Conservation (phyloP, 2,888 invertebrate genomes). For the Petrophora chlorosata region DNA sequence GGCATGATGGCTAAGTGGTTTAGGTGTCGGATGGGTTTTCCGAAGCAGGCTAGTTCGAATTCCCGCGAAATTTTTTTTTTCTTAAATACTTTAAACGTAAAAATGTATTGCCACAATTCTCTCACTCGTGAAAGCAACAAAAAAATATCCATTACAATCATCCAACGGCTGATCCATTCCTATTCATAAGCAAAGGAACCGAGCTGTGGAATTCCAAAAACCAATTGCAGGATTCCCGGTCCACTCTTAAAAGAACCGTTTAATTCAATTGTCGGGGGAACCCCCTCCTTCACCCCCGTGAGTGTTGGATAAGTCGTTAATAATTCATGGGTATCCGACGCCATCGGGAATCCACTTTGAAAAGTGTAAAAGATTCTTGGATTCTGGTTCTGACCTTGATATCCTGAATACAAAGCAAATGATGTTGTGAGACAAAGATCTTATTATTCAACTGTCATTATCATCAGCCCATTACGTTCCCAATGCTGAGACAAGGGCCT, state of each 20-base stretch:
- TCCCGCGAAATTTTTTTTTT: too few relatives aligned
- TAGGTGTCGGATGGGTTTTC: too few relatives aligned
- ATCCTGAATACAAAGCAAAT: background rate
- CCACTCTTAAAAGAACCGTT: constrained; percentile 41
- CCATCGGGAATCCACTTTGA: constrained; percentile 37
- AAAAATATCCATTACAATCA: constrained; percentile 5
- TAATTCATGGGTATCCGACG: constrained; percentile 44
- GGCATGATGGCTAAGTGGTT: too few relatives aligned
- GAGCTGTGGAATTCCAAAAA: constrained; percentile 16
- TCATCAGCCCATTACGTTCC: too few relatives aligned
- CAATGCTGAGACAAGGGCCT: too few relatives aligned
- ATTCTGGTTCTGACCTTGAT: background rate
- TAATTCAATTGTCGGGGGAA: constrained; percentile 49
- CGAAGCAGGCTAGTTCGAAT: too few relatives aligned
- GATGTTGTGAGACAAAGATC: too few relatives aligned
- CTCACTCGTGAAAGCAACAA: too few relatives aligned
- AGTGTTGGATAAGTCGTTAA: constrained; percentile 47
- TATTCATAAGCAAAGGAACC: constrained; percentile 11
- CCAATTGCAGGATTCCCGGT: constrained; percentile 40
- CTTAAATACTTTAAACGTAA: too few relatives aligned
- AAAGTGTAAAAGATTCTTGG: constrained; percentile 30
- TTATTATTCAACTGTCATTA: too few relatives aligned
- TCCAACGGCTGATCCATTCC: background rate
- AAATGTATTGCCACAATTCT: too few relatives aligned
- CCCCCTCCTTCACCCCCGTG: constrained; percentile 22